Conservation (phyloP, 2,797 vertebrate species). For the Toxotes lorentzi region DNA sequence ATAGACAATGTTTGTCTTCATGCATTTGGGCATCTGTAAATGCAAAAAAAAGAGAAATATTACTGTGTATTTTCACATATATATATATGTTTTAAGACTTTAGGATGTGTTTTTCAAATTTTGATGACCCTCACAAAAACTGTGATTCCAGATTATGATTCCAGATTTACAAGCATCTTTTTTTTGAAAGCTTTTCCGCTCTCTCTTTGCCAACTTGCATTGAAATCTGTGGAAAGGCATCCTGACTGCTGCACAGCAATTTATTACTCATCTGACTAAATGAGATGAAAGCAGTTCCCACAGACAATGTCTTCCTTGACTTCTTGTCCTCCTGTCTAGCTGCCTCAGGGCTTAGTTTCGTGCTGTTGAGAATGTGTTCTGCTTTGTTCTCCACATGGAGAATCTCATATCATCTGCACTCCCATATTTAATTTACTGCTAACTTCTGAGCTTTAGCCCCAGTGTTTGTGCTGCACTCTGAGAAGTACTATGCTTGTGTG, state of each 20-base stretch:
- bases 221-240: constrained; percentile 13
- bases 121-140: too few species aligned
- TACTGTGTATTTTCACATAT: background rate
- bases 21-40: constrained; percentile 23
- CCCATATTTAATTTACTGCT: constrained; percentile 75
- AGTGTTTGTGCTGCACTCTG: constrained; percentile 24
- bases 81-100: background rate
- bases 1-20: constrained; percentile 12
- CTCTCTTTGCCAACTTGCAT: background rate
- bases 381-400: constrained; percentile 53
- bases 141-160: background rate
- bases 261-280: constrained; percentile 39
- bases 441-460: constrained; percentile 45
- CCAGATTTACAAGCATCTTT: background rate
- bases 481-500: constrained; percentile 9
- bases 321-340: constrained; percentile 41
- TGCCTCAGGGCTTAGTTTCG: constrained; percentile 48
- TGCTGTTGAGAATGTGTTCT: constrained; percentile 42
- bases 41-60: background rate
- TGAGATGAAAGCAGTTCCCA: constrained; percentile 49
- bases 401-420: constrained; percentile 64
- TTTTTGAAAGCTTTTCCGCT: constrained; percentile 14
- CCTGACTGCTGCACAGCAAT: constrained; percentile 8
- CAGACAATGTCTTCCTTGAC: constrained; percentile 44
- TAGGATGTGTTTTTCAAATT: background rate